Evolutionary conservation across 2,888 invertebrate genomes (phyloP).

Genomic region (Colletes collaris): DNA sequence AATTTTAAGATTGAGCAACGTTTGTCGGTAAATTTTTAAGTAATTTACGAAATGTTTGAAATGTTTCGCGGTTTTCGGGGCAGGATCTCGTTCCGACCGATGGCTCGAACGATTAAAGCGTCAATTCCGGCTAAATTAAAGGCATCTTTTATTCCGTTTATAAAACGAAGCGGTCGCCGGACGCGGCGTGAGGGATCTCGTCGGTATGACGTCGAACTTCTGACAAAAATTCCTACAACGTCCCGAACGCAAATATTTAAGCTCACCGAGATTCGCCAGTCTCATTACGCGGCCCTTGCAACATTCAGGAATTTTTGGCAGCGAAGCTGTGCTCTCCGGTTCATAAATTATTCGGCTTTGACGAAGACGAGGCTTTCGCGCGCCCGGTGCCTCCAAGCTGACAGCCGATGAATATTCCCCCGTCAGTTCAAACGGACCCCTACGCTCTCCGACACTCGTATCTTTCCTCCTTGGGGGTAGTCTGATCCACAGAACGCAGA

Average conservation of each 20-base stretch:
- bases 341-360: slow-evolving; percentile 49
- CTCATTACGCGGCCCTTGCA: slow-evolving; percentile 45
- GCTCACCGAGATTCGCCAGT: slow-evolving; percentile 34
- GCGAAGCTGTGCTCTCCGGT: slow-evolving; percentile 38
- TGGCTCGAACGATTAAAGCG: background rate
- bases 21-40: too few species aligned
- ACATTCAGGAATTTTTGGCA: slow-evolving; percentile 53
- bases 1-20: too few species aligned
- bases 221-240: slow-evolving; percentile 43
- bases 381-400: background rate
- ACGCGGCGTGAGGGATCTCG: slow-evolving; percentile 20
- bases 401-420: slow-evolving; percentile 47
- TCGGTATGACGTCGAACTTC: slow-evolving; percentile 31
- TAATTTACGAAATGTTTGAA: too few species aligned
- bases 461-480: too few species aligned
- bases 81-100: background rate
- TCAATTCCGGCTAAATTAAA: slow-evolving; percentile 17
- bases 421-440: slow-evolving; percentile 31
- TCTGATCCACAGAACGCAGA: too few species aligned
- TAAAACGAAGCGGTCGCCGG: background rate
- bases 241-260: slow-evolving; percentile 49
- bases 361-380: slow-evolving; percentile 38
- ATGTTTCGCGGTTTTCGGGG: too few species aligned
- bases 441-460: slow-evolving; percentile 12
- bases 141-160: background rate